These are phyloP conservation scores for Eurystomus glaucurus DNA, from an alignment of 2,797 vertebrate species.

Conservation along the genomic window DNA sequence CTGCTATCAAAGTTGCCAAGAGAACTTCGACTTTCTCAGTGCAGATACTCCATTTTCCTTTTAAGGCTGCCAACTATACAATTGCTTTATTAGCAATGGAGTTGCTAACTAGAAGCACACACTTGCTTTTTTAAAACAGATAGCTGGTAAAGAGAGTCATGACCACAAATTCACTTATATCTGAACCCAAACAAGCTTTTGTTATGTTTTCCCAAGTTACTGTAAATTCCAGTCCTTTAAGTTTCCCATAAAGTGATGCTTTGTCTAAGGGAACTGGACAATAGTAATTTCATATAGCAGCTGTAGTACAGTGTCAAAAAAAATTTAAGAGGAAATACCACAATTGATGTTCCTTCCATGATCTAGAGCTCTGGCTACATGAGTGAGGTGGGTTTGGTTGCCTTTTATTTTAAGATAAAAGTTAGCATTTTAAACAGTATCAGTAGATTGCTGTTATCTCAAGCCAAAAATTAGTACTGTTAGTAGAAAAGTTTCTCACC, in stretches of 20 bases:
- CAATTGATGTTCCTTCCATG: neutral
- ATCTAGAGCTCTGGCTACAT: neutral
- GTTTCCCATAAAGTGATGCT: neutral
- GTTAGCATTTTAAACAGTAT: neutral
- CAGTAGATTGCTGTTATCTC: neutral
- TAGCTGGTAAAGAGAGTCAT: neutral
- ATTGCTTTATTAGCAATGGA: neutral
- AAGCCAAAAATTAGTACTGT: neutral
- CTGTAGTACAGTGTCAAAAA: neutral
- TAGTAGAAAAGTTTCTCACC: slow-evolving; percentile 81
- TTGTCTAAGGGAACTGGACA: neutral
- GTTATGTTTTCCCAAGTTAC: neutral
- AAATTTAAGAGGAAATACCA: neutral
- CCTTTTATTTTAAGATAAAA: neutral
- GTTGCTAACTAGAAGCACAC: neutral
- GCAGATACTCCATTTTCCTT: neutral
- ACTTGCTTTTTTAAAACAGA: neutral
- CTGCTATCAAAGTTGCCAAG: neutral
- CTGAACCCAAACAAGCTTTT: neutral
- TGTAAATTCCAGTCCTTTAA: neutral
- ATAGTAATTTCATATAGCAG: neutral
- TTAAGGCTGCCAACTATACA: neutral
- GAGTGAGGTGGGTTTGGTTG: neutral
- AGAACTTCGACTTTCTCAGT: neutral
- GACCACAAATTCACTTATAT: neutral